phyloP scores from a whole-genome alignment of 1,140 invertebrate genomes.

The Eciton burchellii region DNA sequence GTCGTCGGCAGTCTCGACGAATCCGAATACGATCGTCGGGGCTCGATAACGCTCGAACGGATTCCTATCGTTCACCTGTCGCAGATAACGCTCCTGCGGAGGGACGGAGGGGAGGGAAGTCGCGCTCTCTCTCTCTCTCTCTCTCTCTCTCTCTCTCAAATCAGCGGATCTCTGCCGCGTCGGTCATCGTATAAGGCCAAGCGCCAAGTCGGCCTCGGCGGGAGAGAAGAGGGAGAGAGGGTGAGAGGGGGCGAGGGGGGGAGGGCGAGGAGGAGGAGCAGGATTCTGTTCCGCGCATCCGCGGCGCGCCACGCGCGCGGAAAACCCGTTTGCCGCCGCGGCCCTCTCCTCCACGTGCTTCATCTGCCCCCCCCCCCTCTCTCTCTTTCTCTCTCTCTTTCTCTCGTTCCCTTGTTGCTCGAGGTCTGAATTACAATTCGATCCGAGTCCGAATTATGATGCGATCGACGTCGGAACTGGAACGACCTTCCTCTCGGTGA shows the following conservation, averaged over 20 bases:
- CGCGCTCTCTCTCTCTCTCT: too few species aligned
- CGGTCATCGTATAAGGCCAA: conserved; percentile 83
- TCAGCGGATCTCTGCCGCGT: conserved; percentile 67
- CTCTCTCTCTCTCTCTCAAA: conserved; percentile 76
- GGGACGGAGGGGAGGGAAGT: too few species aligned
- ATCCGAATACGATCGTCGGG: conserved; percentile 7
- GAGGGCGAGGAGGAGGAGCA: conserved; percentile 75
- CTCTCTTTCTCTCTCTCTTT: conserved; percentile 2
- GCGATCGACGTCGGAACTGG: background rate
- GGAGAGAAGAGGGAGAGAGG: too few species aligned
- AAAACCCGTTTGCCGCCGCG: conserved; percentile 83
- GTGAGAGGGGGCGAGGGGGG: too few species aligned
- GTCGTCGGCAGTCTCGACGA: background rate
- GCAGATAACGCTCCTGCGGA: too few species aligned
- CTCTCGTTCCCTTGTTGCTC: conserved; percentile 26
- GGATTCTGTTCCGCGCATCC: too few species aligned
- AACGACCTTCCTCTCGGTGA: background rate
- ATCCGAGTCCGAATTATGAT: conserved; percentile 24
- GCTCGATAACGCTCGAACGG: background rate
- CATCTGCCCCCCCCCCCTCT: conserved; percentile 53
- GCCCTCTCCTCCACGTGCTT: too few species aligned
- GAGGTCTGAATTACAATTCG: conserved; percentile 44
- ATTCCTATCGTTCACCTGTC: conserved; percentile 48
- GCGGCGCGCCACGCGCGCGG: too few species aligned
- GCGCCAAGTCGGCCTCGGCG: conserved; percentile 76